These are phyloP conservation scores for Crotalus tigris DNA, from an alignment of 2,113 vertebrate genomes.

Conservation along the genomic window DNA sequence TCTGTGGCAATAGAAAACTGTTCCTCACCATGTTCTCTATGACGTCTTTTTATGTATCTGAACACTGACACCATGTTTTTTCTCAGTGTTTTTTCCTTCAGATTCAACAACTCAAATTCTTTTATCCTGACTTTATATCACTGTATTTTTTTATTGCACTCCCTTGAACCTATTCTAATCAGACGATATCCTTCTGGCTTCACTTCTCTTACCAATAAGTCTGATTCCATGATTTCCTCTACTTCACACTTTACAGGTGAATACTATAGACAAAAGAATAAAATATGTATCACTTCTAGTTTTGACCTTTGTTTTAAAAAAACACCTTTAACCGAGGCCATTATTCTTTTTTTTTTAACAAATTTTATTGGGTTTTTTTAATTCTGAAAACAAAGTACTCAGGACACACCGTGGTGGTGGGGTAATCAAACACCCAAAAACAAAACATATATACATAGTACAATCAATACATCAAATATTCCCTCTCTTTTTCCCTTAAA, in stretches of 20 bases:
- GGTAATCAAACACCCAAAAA: no score
- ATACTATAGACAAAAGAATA: neutral
- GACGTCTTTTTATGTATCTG: neutral
- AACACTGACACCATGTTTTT: neutral
- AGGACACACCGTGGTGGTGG: no score
- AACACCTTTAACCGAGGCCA: neutral
- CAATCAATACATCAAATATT: no score
- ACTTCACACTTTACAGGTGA: neutral
- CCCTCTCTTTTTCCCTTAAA: no score
- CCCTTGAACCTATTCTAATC: neutral
- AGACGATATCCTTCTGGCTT: neutral
- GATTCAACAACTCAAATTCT: neutral
- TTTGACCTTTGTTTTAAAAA: neutral
- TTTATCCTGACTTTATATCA: neutral
- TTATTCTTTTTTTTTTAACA: neutral
- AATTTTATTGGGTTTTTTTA: no score
- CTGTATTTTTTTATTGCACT: neutral
- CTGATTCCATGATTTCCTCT: neutral
- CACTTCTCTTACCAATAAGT: neutral
- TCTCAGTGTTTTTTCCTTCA: neutral
- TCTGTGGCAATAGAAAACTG: neutral
- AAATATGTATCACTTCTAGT: neutral
- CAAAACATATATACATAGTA: no score
- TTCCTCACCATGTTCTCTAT: neutral
- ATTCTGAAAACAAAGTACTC: no score